phyloP scores from a whole-genome alignment of 2,888 invertebrate species.

The Ophion slaviceki region DNA sequence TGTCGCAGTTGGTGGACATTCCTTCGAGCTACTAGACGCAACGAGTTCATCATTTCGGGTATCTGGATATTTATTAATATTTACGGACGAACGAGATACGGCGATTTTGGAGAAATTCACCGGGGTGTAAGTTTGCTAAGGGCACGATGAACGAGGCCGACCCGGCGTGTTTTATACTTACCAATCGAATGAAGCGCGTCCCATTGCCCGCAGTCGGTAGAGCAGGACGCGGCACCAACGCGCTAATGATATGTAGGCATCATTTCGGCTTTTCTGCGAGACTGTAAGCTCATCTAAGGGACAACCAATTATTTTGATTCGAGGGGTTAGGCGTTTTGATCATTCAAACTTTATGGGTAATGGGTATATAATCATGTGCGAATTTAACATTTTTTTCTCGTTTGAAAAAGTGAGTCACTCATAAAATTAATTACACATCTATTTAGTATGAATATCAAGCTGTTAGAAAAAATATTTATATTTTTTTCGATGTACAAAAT shows the following conservation, averaged over 20 bases:
- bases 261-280: neutral
- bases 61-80: constrained; percentile 1
- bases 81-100: neutral
- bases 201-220: neutral
- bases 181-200: neutral
- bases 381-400: too few species aligned
- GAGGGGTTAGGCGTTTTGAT: too few species aligned
- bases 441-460: too few species aligned
- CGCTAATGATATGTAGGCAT: neutral
- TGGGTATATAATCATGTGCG: too few species aligned
- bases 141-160: neutral
- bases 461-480: too few species aligned
- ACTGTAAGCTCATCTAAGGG: neutral
- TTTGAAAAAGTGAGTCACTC: too few species aligned
- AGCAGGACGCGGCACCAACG: neutral
- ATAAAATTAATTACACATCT: too few species aligned
- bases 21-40: constrained; percentile 72
- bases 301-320: too few species aligned
- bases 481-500: too few species aligned
- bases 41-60: constrained; percentile 75
- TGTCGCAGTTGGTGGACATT: constrained; percentile 75
- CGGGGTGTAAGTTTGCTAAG: constrained; percentile 16
- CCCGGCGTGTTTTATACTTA: neutral
- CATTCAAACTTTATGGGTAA: too few species aligned
- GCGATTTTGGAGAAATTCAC: constrained; percentile 32